Base-by-base conservation (phyloP, 2,113 vertebrate genomes). In the Silurus asotus region DNA sequence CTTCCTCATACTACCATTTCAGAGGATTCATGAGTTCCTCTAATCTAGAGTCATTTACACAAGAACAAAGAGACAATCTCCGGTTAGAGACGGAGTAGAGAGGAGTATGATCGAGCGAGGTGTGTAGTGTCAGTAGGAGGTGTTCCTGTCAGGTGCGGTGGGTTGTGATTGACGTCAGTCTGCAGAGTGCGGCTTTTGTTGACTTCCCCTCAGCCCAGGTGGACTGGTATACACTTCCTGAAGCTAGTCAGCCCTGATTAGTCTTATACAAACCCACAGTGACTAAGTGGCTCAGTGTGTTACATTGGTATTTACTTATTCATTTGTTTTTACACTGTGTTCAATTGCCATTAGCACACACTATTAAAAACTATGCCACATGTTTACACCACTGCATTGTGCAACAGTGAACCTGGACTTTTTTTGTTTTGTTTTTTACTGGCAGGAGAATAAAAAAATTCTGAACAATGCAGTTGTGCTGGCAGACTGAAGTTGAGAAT, bases 161-260 rank as follows among this genome's bases (percentile, higher is more conserved):
- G 88, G 90, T 90, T 37, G 88, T 93, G 92, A 94, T 93, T 95
- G 95, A 96, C 94, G 94, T 96, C 94, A 93, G 79, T 81, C 51
- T 17, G 93, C 94, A 90, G 91, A 93, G 89, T 94, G 94, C 88
- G 94, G 93, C 93, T 94, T 93, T 91, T 95, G 95, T 95, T 94
- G 92, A 95, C 94, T 96, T 96, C 95, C 95, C 94, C 90, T 94
- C 84, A 88, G 88, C 91, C 90, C 94, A 95, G 93, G 94, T 95
- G 95, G 94, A 92, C 91, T 85, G 85, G 92, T 87, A 93, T 93
- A 92, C 89, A 92, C 95, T 95, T 95, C 95, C 95, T 94, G 74
- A 90, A 93, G 85, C 87, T 49, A 58, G 78, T 84, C 53, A 87
- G 67, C 58, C 80, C 85, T 81, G 89, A 89, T 81, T 76, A 45